A percentile compares a stretch with the other conserved stretches of the same genome.
These are phyloP conservation scores for Urosaurus nigricauda DNA, from an alignment of 2,797 vertebrate species.

Conservation along the genomic window DNA sequence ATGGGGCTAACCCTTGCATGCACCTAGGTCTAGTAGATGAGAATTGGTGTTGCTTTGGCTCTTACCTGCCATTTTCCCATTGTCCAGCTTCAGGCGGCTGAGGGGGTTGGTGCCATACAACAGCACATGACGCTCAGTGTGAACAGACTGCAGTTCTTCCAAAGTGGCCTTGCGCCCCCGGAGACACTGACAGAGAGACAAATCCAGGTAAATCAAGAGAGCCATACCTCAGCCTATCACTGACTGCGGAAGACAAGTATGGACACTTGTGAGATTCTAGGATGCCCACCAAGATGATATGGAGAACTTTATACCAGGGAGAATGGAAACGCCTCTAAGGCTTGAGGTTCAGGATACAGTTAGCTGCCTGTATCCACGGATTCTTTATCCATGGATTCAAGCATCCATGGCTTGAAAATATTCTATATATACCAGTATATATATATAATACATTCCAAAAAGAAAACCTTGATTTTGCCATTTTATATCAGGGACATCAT, in stretches of 20 bases:
- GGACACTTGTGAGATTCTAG: not conserved
- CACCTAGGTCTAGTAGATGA: not conserved
- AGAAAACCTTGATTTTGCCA: too few species aligned
- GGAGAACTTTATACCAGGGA: not conserved
- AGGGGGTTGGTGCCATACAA: conserved; percentile 97
- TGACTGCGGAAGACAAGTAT: not conserved
- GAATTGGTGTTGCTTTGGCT: too few species aligned
- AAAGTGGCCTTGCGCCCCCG: conserved; percentile 93
- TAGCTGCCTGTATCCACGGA: too few species aligned
- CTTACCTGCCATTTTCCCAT: conserved; percentile 92
- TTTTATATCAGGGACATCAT: too few species aligned
- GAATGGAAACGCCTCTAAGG: not conserved
- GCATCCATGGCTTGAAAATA: too few species aligned
- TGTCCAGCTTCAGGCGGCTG: conserved; percentile 96
- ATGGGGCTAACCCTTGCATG: not conserved
- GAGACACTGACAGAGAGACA: conserved; percentile 83
- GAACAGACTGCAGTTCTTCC: conserved; percentile 95
- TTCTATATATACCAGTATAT: too few species aligned
- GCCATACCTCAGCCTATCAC: not conserved
- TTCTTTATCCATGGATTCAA: too few species aligned
- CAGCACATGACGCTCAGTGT: conserved; percentile 91
- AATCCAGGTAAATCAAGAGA: not conserved
- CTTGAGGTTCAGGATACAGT: not conserved
- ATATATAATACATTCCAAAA: too few species aligned
- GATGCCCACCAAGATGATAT: not conserved